Evolutionary conservation across 2,797 vertebrate genomes (phyloP).

Genomic region (Ceryle rudis): DNA sequence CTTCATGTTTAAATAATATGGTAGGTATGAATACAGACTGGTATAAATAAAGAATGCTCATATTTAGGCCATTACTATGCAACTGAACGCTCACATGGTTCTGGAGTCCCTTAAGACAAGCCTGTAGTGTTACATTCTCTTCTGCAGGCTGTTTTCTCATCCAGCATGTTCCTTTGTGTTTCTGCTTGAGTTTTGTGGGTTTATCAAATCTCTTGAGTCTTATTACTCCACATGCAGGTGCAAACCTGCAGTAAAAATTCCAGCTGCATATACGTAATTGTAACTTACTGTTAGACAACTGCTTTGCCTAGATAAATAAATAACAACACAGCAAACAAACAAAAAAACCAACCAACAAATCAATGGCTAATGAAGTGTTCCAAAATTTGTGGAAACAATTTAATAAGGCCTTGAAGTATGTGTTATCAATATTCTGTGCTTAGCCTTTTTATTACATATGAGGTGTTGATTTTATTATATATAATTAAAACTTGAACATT

Average conservation of each 20-base stretch:
- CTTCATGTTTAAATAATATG: conserved; percentile 19
- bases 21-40: background rate
- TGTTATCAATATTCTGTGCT: background rate
- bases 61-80: background rate
- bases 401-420: background rate
- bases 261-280: conserved; percentile 6
- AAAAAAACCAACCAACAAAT: too few species aligned
- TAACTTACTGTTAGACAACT: background rate
- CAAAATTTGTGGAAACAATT: background rate
- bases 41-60: background rate
- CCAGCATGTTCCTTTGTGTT: background rate
- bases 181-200: conserved; percentile 2
- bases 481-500: background rate
- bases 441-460: background rate
- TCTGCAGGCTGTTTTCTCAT: background rate
- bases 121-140: background rate
- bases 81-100: background rate
- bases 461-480: background rate
- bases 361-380: background rate
- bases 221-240: conserved; percentile 29
- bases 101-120: background rate
- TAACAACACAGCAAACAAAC: too few species aligned
- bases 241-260: conserved; percentile 30
- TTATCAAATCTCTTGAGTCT: conserved; percentile 33
- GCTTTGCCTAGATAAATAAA: background rate